Conservation (phyloP, 2,888 invertebrate species). For the Aleiodes testaceus region DNA sequence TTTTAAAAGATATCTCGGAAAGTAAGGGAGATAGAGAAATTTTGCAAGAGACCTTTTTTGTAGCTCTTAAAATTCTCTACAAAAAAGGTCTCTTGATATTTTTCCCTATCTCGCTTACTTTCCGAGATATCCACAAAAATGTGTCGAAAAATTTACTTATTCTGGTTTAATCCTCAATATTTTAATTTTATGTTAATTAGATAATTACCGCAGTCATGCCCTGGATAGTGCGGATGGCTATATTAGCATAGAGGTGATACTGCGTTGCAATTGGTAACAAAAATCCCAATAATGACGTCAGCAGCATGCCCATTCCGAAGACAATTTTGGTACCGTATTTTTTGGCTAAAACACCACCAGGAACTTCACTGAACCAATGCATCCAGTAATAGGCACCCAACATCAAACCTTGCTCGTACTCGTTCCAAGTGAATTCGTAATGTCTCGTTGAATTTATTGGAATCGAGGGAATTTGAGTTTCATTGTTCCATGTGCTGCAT, state of each 20-base stretch:
- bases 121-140: no score
- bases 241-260: constrained; percentile 75
- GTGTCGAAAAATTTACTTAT: constrained; percentile 39
- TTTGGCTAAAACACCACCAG: constrained; percentile 81
- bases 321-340: constrained; percentile 82
- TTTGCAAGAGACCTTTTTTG: no score
- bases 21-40: no score
- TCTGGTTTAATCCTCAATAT: no score
- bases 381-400: constrained; percentile 84
- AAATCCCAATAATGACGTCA: constrained; percentile 79
- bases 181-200: neutral
- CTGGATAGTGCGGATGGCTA: constrained; percentile 79
- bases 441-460: neutral
- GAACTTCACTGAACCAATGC: constrained; percentile 82
- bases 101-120: constrained; percentile 74
- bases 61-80: neutral
- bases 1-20: neutral
- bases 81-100: no score
- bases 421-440: constrained; percentile 75
- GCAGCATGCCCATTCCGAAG: constrained; percentile 80
- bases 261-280: constrained; percentile 79
- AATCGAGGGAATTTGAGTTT: neutral
- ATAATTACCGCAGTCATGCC: constrained; percentile 79
- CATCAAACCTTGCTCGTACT: constrained; percentile 78
- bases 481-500: neutral